Evolutionary conservation across 1,140 invertebrate species (phyloP).

Genomic region (Aporrectodea caliginosa): DNA sequence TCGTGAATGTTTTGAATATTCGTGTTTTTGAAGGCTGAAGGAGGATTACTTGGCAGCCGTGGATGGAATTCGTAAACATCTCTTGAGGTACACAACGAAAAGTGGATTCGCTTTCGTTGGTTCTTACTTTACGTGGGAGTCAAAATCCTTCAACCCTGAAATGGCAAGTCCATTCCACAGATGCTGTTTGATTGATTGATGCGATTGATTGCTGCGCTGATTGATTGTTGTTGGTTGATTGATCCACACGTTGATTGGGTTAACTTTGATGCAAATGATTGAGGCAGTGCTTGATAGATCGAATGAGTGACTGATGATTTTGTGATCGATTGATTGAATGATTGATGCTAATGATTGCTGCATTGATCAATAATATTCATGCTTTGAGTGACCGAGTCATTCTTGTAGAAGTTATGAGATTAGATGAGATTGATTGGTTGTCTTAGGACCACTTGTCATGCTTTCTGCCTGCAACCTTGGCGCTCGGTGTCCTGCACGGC

Average conservation of each 20-base stretch:
- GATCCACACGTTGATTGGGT: too few species aligned
- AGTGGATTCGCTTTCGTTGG: constrained; percentile 86
- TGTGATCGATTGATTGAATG: too few species aligned
- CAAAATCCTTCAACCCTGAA: constrained; percentile 80
- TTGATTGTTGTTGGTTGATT: background rate
- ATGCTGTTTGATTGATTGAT: background rate
- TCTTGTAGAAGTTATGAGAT: too few species aligned
- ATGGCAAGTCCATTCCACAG: constrained; percentile 66
- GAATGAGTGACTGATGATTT: too few species aligned
- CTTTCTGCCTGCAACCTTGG: constrained; percentile 84
- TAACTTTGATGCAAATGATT: too few species aligned
- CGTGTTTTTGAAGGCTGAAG: too few species aligned
- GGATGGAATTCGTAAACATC: constrained; percentile 71
- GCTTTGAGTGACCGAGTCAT: too few species aligned
- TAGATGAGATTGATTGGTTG: background rate
- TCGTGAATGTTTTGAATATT: too few species aligned
- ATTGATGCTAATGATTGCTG: too few species aligned
- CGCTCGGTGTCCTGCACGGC: constrained; percentile 78
- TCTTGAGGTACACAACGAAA: constrained; percentile 72
- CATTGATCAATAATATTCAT: too few species aligned
- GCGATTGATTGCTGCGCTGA: background rate
- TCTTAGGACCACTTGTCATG: constrained; percentile 83
- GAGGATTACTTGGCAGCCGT: constrained; percentile 76
- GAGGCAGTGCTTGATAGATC: too few species aligned
- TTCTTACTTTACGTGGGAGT: constrained; percentile 77